phyloP scores from a whole-genome alignment of 2,113 vertebrate species.

The Apteryx mantelli region DNA sequence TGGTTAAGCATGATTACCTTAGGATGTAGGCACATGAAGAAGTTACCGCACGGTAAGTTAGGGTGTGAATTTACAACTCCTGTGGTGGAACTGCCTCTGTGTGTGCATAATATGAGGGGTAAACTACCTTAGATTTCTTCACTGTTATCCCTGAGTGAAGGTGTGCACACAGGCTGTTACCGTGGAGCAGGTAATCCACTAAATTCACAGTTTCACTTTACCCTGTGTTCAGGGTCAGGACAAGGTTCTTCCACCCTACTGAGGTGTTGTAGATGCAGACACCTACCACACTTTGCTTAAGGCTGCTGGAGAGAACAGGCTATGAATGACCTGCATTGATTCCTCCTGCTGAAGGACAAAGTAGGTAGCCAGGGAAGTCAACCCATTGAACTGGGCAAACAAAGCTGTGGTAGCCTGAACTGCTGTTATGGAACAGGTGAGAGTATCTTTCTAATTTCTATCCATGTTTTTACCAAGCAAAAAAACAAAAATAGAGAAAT shows the following conservation, averaged over 20 bases:
- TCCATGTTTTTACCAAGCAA: background rate
- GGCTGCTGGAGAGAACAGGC: background rate
- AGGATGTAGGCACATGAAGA: background rate
- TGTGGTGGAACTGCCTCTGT: background rate
- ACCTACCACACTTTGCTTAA: background rate
- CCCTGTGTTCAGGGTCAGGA: background rate
- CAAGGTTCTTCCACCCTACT: background rate
- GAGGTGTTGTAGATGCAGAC: background rate
- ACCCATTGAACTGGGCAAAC: fast-evolving
- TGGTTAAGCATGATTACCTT: background rate
- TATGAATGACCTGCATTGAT: background rate
- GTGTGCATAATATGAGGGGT: background rate
- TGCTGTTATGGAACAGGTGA: background rate
- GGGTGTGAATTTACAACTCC: background rate
- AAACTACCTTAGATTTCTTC: background rate
- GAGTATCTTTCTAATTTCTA: background rate
- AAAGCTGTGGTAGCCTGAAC: background rate
- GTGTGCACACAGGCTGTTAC: background rate
- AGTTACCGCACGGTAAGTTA: background rate
- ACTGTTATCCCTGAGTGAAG: background rate
- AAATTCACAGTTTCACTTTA: background rate
- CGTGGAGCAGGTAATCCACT: background rate
- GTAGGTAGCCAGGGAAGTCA: fast-evolving
- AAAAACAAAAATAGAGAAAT: background rate
- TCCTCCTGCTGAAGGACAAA: background rate